A percentile compares a stretch with the other conserved stretches of the same genome.
These are phyloP conservation scores for Temnothorax ravouxi DNA, from an alignment of 2,888 invertebrate genomes.

Conservation along the genomic window DNA sequence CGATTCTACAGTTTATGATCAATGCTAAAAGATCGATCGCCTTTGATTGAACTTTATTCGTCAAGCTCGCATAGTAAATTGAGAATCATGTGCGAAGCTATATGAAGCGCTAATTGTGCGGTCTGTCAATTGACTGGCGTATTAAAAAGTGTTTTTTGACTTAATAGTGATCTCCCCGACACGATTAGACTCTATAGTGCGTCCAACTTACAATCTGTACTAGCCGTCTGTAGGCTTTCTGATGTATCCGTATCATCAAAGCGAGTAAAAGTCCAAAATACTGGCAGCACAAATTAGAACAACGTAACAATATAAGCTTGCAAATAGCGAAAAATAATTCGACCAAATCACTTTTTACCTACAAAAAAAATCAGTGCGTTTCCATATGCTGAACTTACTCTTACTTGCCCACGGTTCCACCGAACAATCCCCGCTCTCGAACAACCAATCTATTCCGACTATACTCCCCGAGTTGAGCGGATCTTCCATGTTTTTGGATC, in stretches of 20 bases:
- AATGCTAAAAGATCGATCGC: not conserved
- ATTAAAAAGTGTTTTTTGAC: conserved; percentile 9
- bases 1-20: not conserved
- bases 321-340: conserved; percentile 44
- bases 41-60: not conserved
- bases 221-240: conserved; percentile 85
- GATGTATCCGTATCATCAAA: conserved; percentile 86
- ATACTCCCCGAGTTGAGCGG: conserved; percentile 86
- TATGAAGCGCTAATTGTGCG: conserved; percentile 10
- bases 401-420: conserved; percentile 83
- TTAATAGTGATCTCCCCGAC: not conserved
- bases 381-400: conserved; percentile 77
- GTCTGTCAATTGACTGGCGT: not conserved
- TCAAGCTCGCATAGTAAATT: not conserved
- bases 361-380: conserved; percentile 11
- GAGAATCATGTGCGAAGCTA: conserved; percentile 17
- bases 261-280: conserved; percentile 85
- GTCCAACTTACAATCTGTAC: conserved; percentile 84
- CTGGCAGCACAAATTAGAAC: conserved; percentile 84
- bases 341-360: conserved; percentile 5
- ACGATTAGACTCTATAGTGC: conserved; percentile 49
- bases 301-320: conserved; percentile 60
- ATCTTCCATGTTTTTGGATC: conserved; percentile 81
- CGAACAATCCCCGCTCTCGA: conserved; percentile 86
- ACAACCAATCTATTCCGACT: conserved; percentile 90